phyloP scores from a whole-genome alignment of 2,888 invertebrate genomes.

The Lucinisca nassula region DNA sequence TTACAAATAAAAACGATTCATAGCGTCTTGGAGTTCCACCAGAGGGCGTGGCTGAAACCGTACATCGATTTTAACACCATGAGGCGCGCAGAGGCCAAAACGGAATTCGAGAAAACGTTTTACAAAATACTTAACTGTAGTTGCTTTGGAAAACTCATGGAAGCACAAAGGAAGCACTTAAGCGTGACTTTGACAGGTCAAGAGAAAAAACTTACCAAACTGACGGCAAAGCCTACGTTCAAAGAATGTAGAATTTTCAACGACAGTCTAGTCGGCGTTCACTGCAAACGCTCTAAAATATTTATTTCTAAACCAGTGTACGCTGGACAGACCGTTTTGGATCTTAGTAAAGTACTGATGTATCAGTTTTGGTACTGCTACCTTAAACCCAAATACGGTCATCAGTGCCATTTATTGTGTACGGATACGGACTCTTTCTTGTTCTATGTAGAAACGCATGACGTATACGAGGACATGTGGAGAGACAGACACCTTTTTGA shows the following conservation, averaged over 20 bases:
- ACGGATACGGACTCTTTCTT: too few relatives aligned
- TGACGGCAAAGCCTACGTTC: too few relatives aligned
- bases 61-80: constrained; percentile 9
- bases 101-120: constrained; percentile 18
- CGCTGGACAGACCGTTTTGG: background rate
- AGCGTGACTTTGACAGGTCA: background rate
- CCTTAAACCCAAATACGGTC: constrained; percentile 5
- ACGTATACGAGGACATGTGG: constrained; percentile 3
- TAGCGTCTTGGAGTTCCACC: constrained; percentile 1
- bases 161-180: too few relatives aligned
- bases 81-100: background rate
- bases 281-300: background rate
- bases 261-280: too few relatives aligned
- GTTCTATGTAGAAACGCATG: constrained; percentile 2
- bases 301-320: background rate
- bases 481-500: background rate
- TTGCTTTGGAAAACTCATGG: too few relatives aligned
- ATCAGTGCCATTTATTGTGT: background rate
- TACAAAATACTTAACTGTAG: too few relatives aligned
- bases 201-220: background rate
- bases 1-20: constrained; percentile 2
- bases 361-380: constrained; percentile 11
- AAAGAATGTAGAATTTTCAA: too few relatives aligned
- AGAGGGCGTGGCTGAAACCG: constrained; percentile 1
- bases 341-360: background rate